Percentiles rank a stretch among this genome's conserved stretches.
phyloP scores from a whole-genome alignment of 2,113 vertebrate genomes.

The Caloenas nicobarica region DNA sequence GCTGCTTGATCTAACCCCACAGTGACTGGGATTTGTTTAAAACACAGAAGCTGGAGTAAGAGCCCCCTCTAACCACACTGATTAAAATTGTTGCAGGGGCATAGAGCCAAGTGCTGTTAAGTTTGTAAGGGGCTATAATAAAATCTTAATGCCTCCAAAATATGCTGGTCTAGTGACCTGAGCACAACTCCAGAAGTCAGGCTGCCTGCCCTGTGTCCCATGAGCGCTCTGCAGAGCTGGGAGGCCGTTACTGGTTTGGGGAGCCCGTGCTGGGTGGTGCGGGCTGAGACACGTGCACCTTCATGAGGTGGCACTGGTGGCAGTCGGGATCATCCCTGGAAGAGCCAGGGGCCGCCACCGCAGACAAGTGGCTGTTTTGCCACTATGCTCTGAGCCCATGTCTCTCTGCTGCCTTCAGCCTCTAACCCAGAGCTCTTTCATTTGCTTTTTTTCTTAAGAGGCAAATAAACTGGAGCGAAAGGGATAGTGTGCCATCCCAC shows the following conservation, averaged over 20 bases:
- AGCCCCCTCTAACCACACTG: background rate
- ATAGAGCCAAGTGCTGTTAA: background rate
- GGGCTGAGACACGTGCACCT: background rate
- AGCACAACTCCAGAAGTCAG: background rate
- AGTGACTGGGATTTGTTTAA: background rate
- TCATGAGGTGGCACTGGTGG: background rate
- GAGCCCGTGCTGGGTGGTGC: background rate
- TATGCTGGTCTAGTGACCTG: background rate
- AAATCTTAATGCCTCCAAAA: background rate
- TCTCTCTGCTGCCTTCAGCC: background rate
- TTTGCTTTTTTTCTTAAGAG: background rate
- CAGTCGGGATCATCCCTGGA: background rate
- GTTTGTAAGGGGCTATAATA: background rate
- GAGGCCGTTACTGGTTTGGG: accelerated
- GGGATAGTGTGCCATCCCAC: background rate
- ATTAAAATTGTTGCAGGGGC: background rate
- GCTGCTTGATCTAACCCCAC: background rate
- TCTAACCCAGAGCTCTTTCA: background rate
- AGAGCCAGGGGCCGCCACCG: background rate
- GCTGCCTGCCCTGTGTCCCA: background rate
- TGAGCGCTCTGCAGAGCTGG: background rate
- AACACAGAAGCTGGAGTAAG: background rate
- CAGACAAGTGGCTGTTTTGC: background rate
- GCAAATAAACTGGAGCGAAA: background rate
- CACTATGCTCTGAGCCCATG: background rate